These are phyloP conservation scores for Vollenhovia emeryi DNA, from an alignment of 1,140 invertebrate genomes.

Conservation along the genomic window DNA sequence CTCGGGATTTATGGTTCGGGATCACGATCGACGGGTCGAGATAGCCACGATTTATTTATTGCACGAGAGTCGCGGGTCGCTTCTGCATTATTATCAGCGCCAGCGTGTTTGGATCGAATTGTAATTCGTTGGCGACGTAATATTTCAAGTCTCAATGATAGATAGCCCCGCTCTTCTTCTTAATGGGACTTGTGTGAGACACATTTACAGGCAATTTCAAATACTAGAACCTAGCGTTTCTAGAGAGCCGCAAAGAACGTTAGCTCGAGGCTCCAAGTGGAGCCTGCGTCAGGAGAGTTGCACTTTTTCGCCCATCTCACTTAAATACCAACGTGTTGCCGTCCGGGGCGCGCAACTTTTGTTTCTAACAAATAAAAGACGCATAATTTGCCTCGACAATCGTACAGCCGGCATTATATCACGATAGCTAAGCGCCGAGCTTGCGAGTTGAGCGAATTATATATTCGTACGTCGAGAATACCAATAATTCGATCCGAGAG, in stretches of 20 bases:
- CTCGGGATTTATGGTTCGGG: conserved; percentile 43
- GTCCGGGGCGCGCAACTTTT: neutral
- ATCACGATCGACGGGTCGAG: conserved; percentile 52
- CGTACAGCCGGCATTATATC: neutral
- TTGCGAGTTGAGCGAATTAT: conserved; percentile 33
- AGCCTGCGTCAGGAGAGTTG: neutral
- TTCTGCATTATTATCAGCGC: conserved; percentile 54
- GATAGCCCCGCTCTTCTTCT: neutral
- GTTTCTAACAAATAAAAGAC: neutral
- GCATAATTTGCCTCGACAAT: conserved; percentile 6
- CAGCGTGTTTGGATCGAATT: conserved; percentile 22
- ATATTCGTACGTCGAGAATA: conserved; percentile 63
- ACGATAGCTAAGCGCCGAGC: conserved; percentile 2
- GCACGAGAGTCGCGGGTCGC: conserved; percentile 16
- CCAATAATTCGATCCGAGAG: conserved; percentile 66
- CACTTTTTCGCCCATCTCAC: neutral
- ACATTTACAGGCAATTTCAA: neutral
- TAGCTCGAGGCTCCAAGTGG: neutral
- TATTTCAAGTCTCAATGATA: conserved; percentile 40
- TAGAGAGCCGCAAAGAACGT: neutral
- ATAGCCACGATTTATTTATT: conserved; percentile 63
- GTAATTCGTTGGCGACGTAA: conserved; percentile 16
- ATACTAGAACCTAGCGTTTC: neutral
- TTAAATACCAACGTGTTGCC: neutral
- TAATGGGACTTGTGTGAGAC: neutral